Evolutionary conservation across 2,797 vertebrate genomes (phyloP), one percentile per base, ranked within the genome.

Genomic region (Clarias fuscus): DNA sequence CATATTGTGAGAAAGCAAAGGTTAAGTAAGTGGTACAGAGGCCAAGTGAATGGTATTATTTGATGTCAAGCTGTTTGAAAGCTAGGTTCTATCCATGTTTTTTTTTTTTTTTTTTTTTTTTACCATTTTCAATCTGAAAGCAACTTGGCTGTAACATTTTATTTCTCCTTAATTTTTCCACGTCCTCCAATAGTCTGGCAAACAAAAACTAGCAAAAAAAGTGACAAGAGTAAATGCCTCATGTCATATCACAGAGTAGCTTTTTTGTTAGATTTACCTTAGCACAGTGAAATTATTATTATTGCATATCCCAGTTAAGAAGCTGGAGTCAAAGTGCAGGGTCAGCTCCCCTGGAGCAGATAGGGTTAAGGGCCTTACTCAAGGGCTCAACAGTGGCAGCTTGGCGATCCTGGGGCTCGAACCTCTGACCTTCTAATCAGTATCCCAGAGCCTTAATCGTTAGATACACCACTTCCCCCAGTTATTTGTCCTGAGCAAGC

Each of bases 21-120:
- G 43, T 24, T 68, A 30, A 82, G 80, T 67, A 27, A 30, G 80
- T 65, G 37, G 62, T 30, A 62, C 14, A 81, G 37, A 64, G 37
- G 61, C 3, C 33, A 40, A 5, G 33, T 13, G 14, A 43, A 61
- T 62, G 13, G 77, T 64, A 33, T 56, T 18, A 48, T 11, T 81
- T 81, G 37, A 48, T 65, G 78, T 65, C 61, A 48, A 48, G 37
- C 61, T 14, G 48, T 65, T 65, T 81, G 58, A 64, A 81, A 81
- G 24, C 48, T 13, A 81, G 62, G 11, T 67, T 67, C 48, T 10
- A 53, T 67, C 7, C 62, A 10, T 43, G 14, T 53, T 10, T 56
- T 14, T 56, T 56, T 56, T 56, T 56, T 14, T 56, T 56, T 56
- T 56, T 56, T 56, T 48, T 14, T 56, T 56, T 56, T 48, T 27